Base-by-base conservation (phyloP, 64 coral and sea anemone species). In the Trachythela sp. region DNA sequence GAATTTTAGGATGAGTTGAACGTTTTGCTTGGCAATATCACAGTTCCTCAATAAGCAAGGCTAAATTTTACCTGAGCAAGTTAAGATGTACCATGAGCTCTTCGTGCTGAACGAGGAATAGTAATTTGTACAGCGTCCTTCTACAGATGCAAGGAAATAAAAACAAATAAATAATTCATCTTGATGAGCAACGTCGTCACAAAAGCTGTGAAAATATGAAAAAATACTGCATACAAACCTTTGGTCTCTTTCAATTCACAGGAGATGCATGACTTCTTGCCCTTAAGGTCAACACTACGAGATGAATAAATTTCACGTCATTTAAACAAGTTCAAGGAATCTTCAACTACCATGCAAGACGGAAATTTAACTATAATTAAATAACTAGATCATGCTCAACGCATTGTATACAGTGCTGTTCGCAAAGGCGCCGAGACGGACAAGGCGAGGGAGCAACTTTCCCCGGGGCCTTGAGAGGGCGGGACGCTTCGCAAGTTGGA, bases 71-170 rank as follows among this genome's bases (percentile, higher is more conserved):
- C 75, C 75, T 36, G 13, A 22, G 38, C 75, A 80, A 9, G 32
- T 80, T 30, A 80, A 37, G 32, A 80, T 80, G 34, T 34, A 80
- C 75, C 75, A 80, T 10, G 75, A 80, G 34, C 75, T 80, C 31
- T 80, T 30, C 31, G 20, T 80, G 34, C 75, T 80, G 75, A 80
- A 80, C 31, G 32, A 37, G 13, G 75, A 80, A 39, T 13, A 35
- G 38, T 80, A 80, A 30, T 80, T 35, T 4, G 33, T 35, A 22
- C 75, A 80, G 20, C 37, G 75, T 37, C 75, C 75, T 9, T 80
- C 75, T 80, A 35, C 75, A 35, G 35, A 80, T 10, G 35, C 4
- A 7, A 35, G 75, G 9, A 72, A 72, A 22, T 14, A 24, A 22
- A 2, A 37, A 37, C 30, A 37, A 20, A 11, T 17, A 13, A 35